Evolutionary conservation across 1,140 invertebrate genomes (phyloP), one percentile per base, ranked within the genome.

Genomic region (Lucilia cuprina): DNA sequence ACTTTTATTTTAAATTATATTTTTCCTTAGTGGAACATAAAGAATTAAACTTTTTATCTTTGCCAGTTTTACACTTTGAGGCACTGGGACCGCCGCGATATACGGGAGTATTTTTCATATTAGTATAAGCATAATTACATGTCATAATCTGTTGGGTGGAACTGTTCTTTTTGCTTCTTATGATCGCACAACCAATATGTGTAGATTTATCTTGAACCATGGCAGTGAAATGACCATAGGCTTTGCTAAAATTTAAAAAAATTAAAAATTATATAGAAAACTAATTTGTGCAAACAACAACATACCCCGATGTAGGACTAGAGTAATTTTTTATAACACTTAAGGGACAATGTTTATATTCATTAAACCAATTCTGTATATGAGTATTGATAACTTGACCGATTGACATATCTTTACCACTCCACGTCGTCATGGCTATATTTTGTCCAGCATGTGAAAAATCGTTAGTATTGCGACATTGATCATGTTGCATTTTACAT

Each of bases 361-460:
- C 84, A 5, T 49, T 74, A 82, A 85, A 84, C 88, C 88, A 89
- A 0, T 49, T 2, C 4, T 50, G 34, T 2, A 85, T 82, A 10
- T 82, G 78, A 4, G 21, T 47, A 2, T 10, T 55, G 19, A 87
- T n/a, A n/a, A 83, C 74, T 12, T 82, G 49, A 2, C 78, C 19
- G 25, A 87, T 7, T 5, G 8, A 55, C 0, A 55, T 30, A 4
- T 70, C 4, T 1, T 80, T 55, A 3, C 34, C 77, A 10, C 17
- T 86, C 9, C 85, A 14, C 2, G 74, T 84, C 0, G 77, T 82
- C 65, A 85, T 85, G 0, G 80, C 83, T 8, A 88, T 14, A 8
- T 83, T 83, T 80, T 89, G 87, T 17, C 88, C 88, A 5, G 84
- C 84, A 83, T 84, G n/a, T 9, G 9, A 34, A 25, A 41, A 85